phyloP scores from a whole-genome alignment of 2,797 vertebrate genomes.

The Somateria mollissima region DNA sequence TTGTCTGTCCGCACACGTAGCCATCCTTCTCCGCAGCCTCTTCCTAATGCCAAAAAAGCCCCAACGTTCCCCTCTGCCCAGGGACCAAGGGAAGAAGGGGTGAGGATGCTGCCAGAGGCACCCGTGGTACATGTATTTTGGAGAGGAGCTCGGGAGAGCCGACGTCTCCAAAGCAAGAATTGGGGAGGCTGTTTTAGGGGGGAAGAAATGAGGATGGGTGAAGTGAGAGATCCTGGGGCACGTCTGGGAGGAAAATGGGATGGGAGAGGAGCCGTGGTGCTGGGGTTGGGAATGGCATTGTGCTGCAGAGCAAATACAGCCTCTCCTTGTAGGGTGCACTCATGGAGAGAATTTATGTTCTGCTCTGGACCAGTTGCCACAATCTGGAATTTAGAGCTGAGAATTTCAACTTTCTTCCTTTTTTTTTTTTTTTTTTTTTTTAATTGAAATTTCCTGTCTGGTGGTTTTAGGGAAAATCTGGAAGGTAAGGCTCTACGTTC shows the following conservation, averaged over 20 bases:
- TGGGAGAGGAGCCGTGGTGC: neutral
- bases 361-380: neutral
- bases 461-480: neutral
- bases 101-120: rapidly evolving
- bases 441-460: no score
- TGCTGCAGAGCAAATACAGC: neutral
- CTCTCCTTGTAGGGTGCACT: neutral
- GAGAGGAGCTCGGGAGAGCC: neutral
- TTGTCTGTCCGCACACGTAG: neutral
- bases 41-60: neutral
- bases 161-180: rapidly evolving
- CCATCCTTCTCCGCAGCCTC: neutral
- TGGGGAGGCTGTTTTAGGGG: neutral
- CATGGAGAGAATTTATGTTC: neutral
- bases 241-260: rapidly evolving
- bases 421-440: neutral
- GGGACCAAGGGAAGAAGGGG: rapidly evolving
- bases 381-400: neutral
- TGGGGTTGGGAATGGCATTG: no score
- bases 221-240: neutral
- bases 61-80: neutral
- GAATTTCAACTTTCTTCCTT: neutral
- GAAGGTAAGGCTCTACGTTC: neutral
- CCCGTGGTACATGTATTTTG: rapidly evolving
- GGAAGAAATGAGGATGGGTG: neutral